phyloP scores from a whole-genome alignment of 2,797 vertebrate genomes.

The Anabacerthia variegaticeps region DNA sequence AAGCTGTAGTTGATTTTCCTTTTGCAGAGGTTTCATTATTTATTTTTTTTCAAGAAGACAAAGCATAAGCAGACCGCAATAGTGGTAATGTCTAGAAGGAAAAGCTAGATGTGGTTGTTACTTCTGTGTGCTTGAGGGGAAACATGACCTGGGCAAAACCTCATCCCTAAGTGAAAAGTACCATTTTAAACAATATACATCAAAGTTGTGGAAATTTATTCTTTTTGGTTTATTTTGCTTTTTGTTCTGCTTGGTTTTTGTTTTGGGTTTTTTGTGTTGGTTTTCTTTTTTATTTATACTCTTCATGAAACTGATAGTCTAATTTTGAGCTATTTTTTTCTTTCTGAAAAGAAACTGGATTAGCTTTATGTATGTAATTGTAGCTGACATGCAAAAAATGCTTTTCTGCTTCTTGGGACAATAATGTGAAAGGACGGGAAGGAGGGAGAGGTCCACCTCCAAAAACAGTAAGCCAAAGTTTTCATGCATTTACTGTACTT shows the following conservation, averaged over 20 bases:
- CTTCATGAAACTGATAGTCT: background rate
- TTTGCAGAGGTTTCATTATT: background rate
- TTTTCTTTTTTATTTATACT: background rate
- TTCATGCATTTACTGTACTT: background rate
- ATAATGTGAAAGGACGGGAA: background rate
- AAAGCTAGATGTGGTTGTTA: background rate
- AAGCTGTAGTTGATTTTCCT: background rate
- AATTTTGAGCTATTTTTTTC: background rate
- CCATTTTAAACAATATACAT: background rate
- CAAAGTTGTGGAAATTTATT: background rate
- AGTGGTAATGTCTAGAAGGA: background rate
- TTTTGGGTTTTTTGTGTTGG: no score
- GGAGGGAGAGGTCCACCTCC: background rate
- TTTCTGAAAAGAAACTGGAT: background rate
- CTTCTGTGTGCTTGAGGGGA: background rate
- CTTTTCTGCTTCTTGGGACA: background rate
- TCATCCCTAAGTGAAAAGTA: background rate
- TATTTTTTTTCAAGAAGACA: conserved; percentile 21
- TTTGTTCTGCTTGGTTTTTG: background rate
- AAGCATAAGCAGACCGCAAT: background rate
- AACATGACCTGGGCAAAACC: background rate
- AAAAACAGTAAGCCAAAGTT: background rate
- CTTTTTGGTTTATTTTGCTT: background rate
- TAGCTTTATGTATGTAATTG: background rate
- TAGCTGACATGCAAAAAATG: background rate